Conservation (phyloP, 2,888 invertebrate genomes). For the Perizoma flavofasciatum region DNA sequence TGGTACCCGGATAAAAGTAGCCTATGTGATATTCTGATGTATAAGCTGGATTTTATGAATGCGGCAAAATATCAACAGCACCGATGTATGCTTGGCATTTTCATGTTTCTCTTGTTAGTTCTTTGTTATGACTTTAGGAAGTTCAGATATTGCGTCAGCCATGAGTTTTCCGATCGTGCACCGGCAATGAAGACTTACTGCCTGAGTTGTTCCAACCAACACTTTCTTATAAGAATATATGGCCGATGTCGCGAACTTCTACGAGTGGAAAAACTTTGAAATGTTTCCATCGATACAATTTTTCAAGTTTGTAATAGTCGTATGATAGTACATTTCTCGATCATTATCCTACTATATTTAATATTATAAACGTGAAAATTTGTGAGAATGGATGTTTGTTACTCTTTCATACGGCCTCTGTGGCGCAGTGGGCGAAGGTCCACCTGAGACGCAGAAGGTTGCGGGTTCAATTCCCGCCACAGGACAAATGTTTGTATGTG, state of each 20-base stretch:
- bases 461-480: too few relatives aligned
- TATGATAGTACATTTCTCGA: not conserved
- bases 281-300: conserved; percentile 56
- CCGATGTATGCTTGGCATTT: not conserved
- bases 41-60: too few relatives aligned
- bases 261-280: conserved; percentile 44
- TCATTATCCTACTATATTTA: too few relatives aligned
- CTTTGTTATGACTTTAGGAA: conserved; percentile 37
- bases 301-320: conserved; percentile 45
- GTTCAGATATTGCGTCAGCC: conserved; percentile 58
- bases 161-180: conserved; percentile 40
- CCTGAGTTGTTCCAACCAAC: conserved; percentile 54
- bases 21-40: too few relatives aligned
- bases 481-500: too few relatives aligned
- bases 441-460: too few relatives aligned
- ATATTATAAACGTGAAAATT: too few relatives aligned
- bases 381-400: too few relatives aligned
- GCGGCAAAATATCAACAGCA: too few relatives aligned
- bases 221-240: conserved; percentile 76
- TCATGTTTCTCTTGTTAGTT: conserved; percentile 16
- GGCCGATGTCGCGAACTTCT: conserved; percentile 54
- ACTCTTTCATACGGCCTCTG: too few relatives aligned
- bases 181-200: conserved; percentile 70
- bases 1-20: too few relatives aligned
- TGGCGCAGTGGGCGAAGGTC: too few relatives aligned